phyloP scores from a whole-genome alignment of 2,888 invertebrate genomes.

The Drosophila nr. perissopoda region DNA sequence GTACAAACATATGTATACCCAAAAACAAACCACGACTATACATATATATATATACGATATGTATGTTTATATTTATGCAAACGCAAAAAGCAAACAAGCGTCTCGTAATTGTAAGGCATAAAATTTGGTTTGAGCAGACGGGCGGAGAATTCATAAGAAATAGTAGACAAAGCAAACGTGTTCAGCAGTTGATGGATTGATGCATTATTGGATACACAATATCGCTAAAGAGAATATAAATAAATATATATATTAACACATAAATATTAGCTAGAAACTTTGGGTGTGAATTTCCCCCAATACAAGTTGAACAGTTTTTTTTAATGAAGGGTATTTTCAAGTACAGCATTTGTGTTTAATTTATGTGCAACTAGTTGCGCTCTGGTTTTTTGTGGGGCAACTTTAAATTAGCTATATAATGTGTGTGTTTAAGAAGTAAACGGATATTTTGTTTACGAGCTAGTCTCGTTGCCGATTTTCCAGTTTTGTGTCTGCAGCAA shows the following conservation, averaged over 20 bases:
- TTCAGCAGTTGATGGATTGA: not conserved
- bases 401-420: slow-evolving; percentile 60
- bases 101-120: slow-evolving; percentile 36
- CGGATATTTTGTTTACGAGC: slow-evolving; percentile 68
- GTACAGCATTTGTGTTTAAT: not conserved
- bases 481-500: slow-evolving; percentile 60
- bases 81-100: slow-evolving; percentile 36
- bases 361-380: slow-evolving; percentile 21
- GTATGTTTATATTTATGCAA: slow-evolving; percentile 24
- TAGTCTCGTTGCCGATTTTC: slow-evolving; percentile 40
- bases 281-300: not conserved
- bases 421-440: slow-evolving; percentile 49
- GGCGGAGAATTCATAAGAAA: slow-evolving; percentile 21
- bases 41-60: slow-evolving; percentile 1
- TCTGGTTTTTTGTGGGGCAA: slow-evolving; percentile 49
- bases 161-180: slow-evolving; percentile 38
- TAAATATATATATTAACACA: not conserved
- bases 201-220: not conserved
- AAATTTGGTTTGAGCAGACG: slow-evolving; percentile 7
- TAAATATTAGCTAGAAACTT: not conserved
- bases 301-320: not conserved
- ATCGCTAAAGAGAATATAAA: not conserved
- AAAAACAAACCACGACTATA: slow-evolving; percentile 6
- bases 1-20: slow-evolving; percentile 30
- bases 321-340: not conserved